Evolutionary conservation across 2,888 invertebrate genomes (phyloP), one percentile per base, ranked within the genome.

Genomic region (Hypomecis punctinalis): DNA sequence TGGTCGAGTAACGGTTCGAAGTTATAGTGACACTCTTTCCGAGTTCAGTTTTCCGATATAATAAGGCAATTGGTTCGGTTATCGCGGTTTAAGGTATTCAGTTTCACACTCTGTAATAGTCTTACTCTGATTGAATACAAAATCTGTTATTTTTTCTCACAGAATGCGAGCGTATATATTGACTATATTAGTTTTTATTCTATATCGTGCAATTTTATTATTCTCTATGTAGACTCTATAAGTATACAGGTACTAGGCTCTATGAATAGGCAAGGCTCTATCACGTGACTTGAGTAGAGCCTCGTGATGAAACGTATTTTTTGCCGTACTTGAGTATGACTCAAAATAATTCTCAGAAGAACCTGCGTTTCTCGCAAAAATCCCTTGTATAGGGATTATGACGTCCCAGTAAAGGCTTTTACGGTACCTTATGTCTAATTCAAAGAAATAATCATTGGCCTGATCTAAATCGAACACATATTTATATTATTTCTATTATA

Each of bases 11-110:
- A 13, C 7, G 8, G 39, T 43, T 5, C 13, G 13, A 47, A 54
- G 42, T 54, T 64, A 67, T 63, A 23, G 43, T 64, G 45, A 66
- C 60, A 60, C 60, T 49, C 54, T 59, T 57, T 52, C 23, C 42
- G 33, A 13, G 33, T n/a, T n/a, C n/a, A n/a, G n/a, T n/a, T n/a
- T n/a, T n/a, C n/a, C n/a, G n/a, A 37, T 67, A 68, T 62, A 43
- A 52, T 54, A 43, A 7, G 37, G 35, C 46, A 45, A 65, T 48
- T 52, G 10, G 56, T 55, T 59, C 36, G 59, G 66, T 72, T 74
- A 73, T 69, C 66, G 61, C 61, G 35, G 43, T 48, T 53, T 72
- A 60, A 67, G 67, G 61, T 23, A 3, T 23, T 23, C 23, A 23
- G 23, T 23, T 23, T 23, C 23, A 23, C 23, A 23, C 23, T 23